These are phyloP conservation scores for Hypotaenidia okinawae DNA, from an alignment of 2,797 vertebrate species.

Conservation along the genomic window DNA sequence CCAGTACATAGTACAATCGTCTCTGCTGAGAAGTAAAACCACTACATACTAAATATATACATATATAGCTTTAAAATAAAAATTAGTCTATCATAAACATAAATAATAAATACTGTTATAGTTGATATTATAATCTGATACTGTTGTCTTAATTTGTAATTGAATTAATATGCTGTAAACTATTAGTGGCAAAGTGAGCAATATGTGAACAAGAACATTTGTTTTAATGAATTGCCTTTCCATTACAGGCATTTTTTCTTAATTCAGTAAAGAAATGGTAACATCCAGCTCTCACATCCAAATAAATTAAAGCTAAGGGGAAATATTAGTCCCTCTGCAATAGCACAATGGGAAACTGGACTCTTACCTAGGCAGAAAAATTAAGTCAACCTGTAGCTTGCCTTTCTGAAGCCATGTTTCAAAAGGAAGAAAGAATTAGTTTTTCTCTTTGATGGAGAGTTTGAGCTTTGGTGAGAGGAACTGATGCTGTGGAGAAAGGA, in stretches of 20 bases:
- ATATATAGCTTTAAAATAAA: not conserved
- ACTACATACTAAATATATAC: not conserved
- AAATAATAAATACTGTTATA: not conserved
- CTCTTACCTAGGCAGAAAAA: not conserved
- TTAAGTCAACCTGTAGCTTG: not conserved
- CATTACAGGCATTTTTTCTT: not conserved
- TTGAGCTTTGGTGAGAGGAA: not conserved
- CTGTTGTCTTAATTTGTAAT: not conserved
- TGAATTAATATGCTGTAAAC: not conserved
- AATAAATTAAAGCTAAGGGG: slow-evolving; percentile 8
- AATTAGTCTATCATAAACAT: not conserved
- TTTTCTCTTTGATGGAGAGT: not conserved
- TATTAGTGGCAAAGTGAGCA: not conserved
- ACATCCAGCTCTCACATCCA: not conserved
- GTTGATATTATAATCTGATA: not conserved
- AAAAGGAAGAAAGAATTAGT: not conserved
- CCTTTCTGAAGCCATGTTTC: not conserved
- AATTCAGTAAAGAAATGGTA: not conserved
- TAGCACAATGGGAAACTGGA: not conserved
- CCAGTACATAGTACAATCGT: not conserved
- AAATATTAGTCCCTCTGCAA: not conserved
- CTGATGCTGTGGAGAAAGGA: not conserved
- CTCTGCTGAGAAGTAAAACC: not conserved
- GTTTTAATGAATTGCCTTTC: not conserved
- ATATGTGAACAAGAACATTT: not conserved